phyloP scores from a whole-genome alignment of 2,113 vertebrate genomes.

The Sylvilagus bachmani region DNA sequence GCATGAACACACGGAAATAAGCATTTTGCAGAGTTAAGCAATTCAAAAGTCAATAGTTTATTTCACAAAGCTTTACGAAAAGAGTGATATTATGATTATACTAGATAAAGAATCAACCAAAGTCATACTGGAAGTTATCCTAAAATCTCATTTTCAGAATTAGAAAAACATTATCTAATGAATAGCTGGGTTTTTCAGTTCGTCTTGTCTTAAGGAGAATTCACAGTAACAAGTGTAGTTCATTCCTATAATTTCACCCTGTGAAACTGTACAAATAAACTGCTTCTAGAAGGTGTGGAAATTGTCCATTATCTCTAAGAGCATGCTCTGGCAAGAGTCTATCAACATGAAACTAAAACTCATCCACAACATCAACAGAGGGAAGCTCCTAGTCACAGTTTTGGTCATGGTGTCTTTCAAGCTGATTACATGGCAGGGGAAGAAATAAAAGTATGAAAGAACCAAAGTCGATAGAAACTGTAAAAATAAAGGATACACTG shows the following conservation, averaged over 20 bases:
- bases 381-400: neutral
- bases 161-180: neutral
- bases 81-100: neutral
- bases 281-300: slow-evolving; percentile 26
- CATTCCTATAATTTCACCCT: neutral
- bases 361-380: neutral
- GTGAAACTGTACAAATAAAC: slow-evolving; percentile 56
- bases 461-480: neutral
- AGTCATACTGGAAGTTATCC: neutral
- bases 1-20: neutral
- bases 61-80: neutral
- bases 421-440: neutral
- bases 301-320: slow-evolving; percentile 6
- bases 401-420: slow-evolving; percentile 42
- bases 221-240: neutral
- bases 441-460: slow-evolving; percentile 43
- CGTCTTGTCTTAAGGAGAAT: neutral
- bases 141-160: neutral
- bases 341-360: slow-evolving; percentile 50
- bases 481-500: neutral
- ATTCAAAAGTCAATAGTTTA: slow-evolving; percentile 9
- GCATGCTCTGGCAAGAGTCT: slow-evolving; percentile 20
- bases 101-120: neutral
- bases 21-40: neutral
- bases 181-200: neutral